Base-by-base conservation (phyloP, 2,888 invertebrate genomes). In the Philopedon plagiatum region DNA sequence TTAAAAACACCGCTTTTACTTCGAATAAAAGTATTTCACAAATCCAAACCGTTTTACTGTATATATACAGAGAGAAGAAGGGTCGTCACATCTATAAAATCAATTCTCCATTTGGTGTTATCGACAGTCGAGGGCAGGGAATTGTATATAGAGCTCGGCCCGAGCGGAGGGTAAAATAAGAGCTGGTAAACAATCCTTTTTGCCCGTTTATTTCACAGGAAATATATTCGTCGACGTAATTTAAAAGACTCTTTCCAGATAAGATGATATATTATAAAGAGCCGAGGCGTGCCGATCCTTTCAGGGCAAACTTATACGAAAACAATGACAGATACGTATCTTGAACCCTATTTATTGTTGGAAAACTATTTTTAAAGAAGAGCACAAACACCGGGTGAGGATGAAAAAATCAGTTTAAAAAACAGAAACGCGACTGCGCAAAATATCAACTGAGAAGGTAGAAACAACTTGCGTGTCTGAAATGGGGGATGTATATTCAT, bases 101-200 rank as follows among this genome's bases (percentile, higher is more conserved):
- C 61, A 61, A 61, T 61, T 61, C 46, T 29, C 61, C 44, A 61
- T 61, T 61, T 46, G 39, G 44, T 44, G 61, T 29, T 61, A 61
- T 46, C 61, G 61, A 32, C 61, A 61, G 29, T 61, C 46, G 44
- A 46, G 61, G 51, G 39, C 29, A 39, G 61, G 46, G 41, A 61
- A 61, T 46, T 61, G 61, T 61, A 61, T 61, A 32, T 61, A 61
- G 61, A 32, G 18, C 29, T 44, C 44, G 61, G 29, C 13, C 29
- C 32, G 29, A 61, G 29, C 37, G 19, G 7, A 46, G 57, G 44
- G 41, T 65, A 65, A 57, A 65, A 65, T 65, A 44, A 44, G 57
- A 57, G 44, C 65, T 57, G 57, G 65, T 65, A 57, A 57, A 65
- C 65, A 65, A 65, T 65, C 44, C 65, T 57, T 65, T 56, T 46